phyloP scores from a whole-genome alignment of 2,113 vertebrate species.

The Notiomystis cincta region DNA sequence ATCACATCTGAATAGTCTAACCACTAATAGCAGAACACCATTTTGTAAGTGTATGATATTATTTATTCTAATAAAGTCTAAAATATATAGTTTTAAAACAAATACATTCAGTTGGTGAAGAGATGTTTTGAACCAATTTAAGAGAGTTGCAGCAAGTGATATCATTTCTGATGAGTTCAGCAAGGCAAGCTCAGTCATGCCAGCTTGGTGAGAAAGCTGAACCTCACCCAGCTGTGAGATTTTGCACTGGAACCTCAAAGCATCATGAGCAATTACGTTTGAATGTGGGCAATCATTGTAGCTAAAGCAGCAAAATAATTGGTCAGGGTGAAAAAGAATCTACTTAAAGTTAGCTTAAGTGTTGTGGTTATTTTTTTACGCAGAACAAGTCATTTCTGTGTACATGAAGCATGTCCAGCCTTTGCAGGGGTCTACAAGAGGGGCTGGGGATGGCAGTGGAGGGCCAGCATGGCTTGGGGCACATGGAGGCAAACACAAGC shows the following conservation, averaged over 20 bases:
- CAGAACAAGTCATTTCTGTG: fast-evolving
- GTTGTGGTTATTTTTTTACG: background rate
- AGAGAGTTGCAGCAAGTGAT: slow-evolving; percentile 8
- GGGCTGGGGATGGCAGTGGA: background rate
- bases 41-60: background rate
- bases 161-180: slow-evolving; percentile 38
- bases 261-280: background rate
- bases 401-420: background rate
- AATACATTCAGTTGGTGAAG: background rate
- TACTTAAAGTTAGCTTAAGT: background rate
- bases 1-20: background rate
- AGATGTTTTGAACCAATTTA: background rate
- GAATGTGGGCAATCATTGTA: slow-evolving; percentile 14
- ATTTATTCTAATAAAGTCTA: background rate
- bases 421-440: background rate
- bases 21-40: background rate
- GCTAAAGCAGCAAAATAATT: slow-evolving; percentile 19
- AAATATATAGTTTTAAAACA: background rate
- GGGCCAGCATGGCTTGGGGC: background rate
- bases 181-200: slow-evolving; percentile 46
- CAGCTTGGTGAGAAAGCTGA: slow-evolving; percentile 46
- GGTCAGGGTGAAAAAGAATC: background rate
- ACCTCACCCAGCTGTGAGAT: slow-evolving; percentile 46
- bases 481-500: background rate
- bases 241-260: slow-evolving; percentile 50